These are phyloP conservation scores for Acromyrmex charruanus DNA, from an alignment of 1,140 invertebrate genomes.

Conservation along the genomic window DNA sequence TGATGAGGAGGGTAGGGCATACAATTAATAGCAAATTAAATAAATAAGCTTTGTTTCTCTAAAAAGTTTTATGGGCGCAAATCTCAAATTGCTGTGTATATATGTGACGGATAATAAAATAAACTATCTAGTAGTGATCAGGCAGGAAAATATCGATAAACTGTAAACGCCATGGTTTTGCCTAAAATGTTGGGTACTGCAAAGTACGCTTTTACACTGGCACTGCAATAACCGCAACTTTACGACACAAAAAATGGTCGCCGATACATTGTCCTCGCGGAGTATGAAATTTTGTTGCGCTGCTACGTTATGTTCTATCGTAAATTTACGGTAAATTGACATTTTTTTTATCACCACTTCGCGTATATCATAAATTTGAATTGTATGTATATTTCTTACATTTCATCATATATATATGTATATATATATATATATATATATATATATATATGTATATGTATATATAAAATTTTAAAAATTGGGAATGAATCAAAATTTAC, in stretches of 20 bases:
- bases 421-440: no score
- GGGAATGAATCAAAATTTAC: no score
- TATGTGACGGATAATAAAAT: slow-evolving; percentile 40
- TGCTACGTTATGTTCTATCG: slow-evolving; percentile 10
- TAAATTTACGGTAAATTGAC: slow-evolving; percentile 26
- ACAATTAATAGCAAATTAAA: background rate
- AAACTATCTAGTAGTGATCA: slow-evolving; percentile 19
- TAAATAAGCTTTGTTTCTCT: background rate
- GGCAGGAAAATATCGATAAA: slow-evolving; percentile 47
- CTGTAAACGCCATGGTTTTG: slow-evolving; percentile 51
- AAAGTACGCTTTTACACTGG: slow-evolving; percentile 11
- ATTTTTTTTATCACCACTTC: slow-evolving; percentile 30
- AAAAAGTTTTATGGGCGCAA: background rate
- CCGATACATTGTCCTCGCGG: slow-evolving; percentile 27
- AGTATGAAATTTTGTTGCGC: slow-evolving; percentile 35
- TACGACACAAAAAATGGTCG: slow-evolving; percentile 31
- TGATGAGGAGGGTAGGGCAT: background rate
- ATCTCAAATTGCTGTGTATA: slow-evolving; percentile 22
- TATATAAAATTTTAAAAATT: no score
- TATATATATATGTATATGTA: no score
- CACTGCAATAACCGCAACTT: slow-evolving; percentile 37
- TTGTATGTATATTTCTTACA: background rate
- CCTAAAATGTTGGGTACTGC: slow-evolving; percentile 62
- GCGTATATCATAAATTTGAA: slow-evolving; percentile 11
- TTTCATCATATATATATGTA: background rate